phyloP scores from a whole-genome alignment of 2,113 vertebrate genomes.

The Muscicapa adusta region DNA sequence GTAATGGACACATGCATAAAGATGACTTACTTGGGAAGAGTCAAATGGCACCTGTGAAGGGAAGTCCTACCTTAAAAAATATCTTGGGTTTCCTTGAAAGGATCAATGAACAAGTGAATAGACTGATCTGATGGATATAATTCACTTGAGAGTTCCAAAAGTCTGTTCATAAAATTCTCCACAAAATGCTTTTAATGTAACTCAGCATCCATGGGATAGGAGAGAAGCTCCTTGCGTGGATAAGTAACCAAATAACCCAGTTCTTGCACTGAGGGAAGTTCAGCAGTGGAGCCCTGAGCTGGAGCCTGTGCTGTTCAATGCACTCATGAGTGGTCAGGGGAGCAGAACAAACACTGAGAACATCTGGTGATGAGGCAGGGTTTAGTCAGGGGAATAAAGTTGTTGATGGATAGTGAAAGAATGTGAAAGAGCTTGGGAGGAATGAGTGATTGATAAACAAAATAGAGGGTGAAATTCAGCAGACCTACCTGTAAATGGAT shows the following conservation, averaged over 20 bases:
- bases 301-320: not conserved
- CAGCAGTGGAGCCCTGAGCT: not conserved
- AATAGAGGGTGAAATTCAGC: not conserved
- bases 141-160: not conserved
- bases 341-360: not conserved
- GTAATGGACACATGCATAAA: not conserved
- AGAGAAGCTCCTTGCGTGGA: not conserved
- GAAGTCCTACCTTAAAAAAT: not conserved
- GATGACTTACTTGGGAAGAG: not conserved
- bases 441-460: not conserved
- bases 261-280: not conserved
- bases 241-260: not conserved
- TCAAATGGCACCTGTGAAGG: not conserved
- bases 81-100: not conserved
- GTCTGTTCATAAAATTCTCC: not conserved
- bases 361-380: not conserved
- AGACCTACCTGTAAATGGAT: not conserved
- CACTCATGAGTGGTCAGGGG: not conserved
- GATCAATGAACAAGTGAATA: not conserved
- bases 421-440: not conserved
- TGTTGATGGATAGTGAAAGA: not conserved
- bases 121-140: not conserved
- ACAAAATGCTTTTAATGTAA: not conserved
- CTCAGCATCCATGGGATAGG: not conserved
- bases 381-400: not conserved